These are phyloP conservation scores for Sarcophaga variegata DNA, from an alignment of 2,888 invertebrate species.

Conservation along the genomic window DNA sequence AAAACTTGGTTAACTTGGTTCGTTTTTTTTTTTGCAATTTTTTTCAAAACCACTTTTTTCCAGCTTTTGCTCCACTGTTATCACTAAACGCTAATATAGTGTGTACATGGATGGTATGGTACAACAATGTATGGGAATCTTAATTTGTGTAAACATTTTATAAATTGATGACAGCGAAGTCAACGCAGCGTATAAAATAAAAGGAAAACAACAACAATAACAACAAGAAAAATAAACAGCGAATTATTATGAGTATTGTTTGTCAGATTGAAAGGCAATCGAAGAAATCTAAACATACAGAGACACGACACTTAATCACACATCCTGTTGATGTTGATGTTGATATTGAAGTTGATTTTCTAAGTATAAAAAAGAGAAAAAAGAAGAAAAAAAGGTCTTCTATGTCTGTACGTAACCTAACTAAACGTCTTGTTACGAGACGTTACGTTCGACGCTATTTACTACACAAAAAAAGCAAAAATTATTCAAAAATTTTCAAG, in stretches of 20 bases:
- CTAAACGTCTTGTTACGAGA: not conserved
- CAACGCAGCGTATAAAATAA: conserved; percentile 19
- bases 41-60: not conserved
- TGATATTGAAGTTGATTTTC: too few relatives aligned
- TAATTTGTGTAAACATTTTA: conserved; percentile 70
- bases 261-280: conserved; percentile 58
- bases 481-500: conserved; percentile 36
- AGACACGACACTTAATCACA: not conserved
- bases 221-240: conserved; percentile 1
- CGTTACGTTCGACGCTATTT: not conserved
- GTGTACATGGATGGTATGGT: conserved; percentile 32
- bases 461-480: not conserved
- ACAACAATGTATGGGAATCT: conserved; percentile 63
- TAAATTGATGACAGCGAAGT: conserved; percentile 54
- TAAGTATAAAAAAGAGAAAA: not conserved
- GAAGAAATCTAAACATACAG: conserved; percentile 39
- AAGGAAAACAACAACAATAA: not conserved
- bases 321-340: not conserved
- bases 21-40: too few relatives aligned
- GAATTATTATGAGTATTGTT: conserved; percentile 47
- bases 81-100: conserved; percentile 1
- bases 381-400: not conserved
- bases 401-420: too few relatives aligned
- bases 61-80: conserved; percentile 11
- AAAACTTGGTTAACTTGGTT: too few relatives aligned